Base-by-base conservation (phyloP, 2,888 invertebrate genomes). In the Athripsodes cinereus region DNA sequence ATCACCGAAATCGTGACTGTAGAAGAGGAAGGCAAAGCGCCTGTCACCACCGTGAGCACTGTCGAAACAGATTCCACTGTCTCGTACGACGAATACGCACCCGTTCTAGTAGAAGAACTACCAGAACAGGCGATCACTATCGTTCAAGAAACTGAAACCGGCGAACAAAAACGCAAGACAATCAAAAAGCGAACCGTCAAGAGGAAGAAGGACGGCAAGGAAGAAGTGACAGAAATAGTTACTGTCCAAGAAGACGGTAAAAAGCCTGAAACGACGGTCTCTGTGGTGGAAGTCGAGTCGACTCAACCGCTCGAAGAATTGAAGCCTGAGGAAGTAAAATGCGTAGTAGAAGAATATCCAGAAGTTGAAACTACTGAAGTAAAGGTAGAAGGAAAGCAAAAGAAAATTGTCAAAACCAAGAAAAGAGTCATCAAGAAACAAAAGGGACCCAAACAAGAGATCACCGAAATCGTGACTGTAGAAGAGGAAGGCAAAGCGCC, bases 381-480 rank as follows among this genome's bases (percentile, higher is more conserved):
- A 40, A 13, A 40, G 13, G 40, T n/a, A 40, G 16, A 13, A n/a
- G n/a, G 13, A 40, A 2, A 13, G 13, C 8, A 16, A 16, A 13
- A 40, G 13, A 40, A 40, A 13, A 16, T 8, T 40, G n/a, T 3
- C 64, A 40, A 40, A 40, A 68, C 69, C 31, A 73, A 69, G 61
- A 76, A 67, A 74, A 78, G 40, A 65, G 76, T 59, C 73, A 72
- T 62, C 73, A 67, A 66, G 55, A 68, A 66, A 55, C 62, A 62
- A 57, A 72, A 70, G 54, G 77, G 73, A 1, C 65, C 66, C 0
- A 74, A 74, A 57, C 67, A 71, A 58, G 75, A 76, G 64, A 69
- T 72, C 47, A 73, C 76, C 16, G 72, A 72, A 65, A 71, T 71
- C 35, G 67, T 72, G 19, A 75, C 76, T 52, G 69, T 71, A 40